phyloP scores from a whole-genome alignment of 2,888 invertebrate species.

The Eupithecia tripunctaria region DNA sequence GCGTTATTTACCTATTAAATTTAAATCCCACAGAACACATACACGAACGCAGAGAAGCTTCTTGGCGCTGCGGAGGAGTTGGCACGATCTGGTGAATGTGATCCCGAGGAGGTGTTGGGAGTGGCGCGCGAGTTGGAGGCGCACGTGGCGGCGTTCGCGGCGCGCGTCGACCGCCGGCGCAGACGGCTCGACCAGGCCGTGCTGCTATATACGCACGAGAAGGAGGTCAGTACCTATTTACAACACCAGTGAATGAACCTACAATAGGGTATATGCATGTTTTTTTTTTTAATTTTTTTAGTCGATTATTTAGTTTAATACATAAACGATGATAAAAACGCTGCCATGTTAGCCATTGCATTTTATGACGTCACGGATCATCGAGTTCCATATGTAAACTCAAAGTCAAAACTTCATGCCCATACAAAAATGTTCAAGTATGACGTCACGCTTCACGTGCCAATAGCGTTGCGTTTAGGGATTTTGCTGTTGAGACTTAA shows the following conservation, averaged over 20 bases:
- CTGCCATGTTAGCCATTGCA: no score
- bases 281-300: no score
- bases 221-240: conserved; percentile 86
- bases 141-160: conserved; percentile 97
- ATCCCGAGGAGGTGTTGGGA: conserved; percentile 97
- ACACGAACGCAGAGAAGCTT: conserved; percentile 98
- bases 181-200: conserved; percentile 96
- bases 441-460: no score
- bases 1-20: neutral
- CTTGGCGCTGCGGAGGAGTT: conserved; percentile 97
- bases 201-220: conserved; percentile 97
- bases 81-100: conserved; percentile 97
- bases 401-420: no score
- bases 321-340: no score
- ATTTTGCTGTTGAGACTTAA: no score
- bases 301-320: no score
- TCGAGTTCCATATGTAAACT: no score
- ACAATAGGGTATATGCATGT: no score
- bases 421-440: no score
- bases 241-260: neutral
- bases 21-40: conserved; percentile 90
- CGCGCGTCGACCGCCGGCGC: conserved; percentile 95
- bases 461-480: no score
- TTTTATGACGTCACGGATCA: no score
- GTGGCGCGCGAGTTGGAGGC: conserved; percentile 97